Evolutionary conservation across 2,113 vertebrate species (phyloP), one percentile per base, ranked within the genome.

Genomic region (Carollia perspicillata): DNA sequence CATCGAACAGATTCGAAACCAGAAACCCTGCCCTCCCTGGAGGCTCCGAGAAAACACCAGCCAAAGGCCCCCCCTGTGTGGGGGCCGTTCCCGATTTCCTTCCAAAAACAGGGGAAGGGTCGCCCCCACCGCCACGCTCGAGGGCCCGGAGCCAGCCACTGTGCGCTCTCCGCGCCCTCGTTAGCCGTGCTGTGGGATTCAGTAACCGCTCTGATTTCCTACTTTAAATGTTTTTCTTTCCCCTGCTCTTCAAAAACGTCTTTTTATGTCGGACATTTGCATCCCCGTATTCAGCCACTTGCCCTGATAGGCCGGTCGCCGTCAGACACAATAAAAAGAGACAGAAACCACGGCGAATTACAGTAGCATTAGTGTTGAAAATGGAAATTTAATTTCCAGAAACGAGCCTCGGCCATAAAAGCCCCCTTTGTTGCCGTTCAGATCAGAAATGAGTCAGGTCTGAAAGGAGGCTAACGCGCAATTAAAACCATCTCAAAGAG

Each of bases 201-300:
- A 98, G 93, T 98, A 98, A 98, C 98, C 97, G 97, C 95, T 98
- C 98, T 98, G 98, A 98, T 98, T 98, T 99, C 98, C 98, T 98
- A 98, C 97, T 98, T 98, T 98, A 97, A 97, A 98, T 98, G 98
- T 99, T 99, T 98, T 98, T 97, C 98, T 98, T 98, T 97, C 98
- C 96, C 97, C 95, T 4, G 89, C 97, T 98, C 98, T 98, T 98
- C 98, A 98, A 95, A 97, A 97, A 95, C 69, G 97, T 95, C 97
- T 97, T 98, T 98, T 98, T 98, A 97, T 97, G 98, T 93, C 88
- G 98, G 94, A 84, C 94, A 97, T 98, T 98, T 98, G 97, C 97
- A 97, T 97, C 98, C 94, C 60, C 68, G 80, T 75, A 93, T 94
- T 97, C 96, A 13, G 96, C 96, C 98, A 98, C 98, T 98, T 98